phyloP scores from a whole-genome alignment of 2,113 vertebrate species.

The Eudyptes chrysolophus region DNA sequence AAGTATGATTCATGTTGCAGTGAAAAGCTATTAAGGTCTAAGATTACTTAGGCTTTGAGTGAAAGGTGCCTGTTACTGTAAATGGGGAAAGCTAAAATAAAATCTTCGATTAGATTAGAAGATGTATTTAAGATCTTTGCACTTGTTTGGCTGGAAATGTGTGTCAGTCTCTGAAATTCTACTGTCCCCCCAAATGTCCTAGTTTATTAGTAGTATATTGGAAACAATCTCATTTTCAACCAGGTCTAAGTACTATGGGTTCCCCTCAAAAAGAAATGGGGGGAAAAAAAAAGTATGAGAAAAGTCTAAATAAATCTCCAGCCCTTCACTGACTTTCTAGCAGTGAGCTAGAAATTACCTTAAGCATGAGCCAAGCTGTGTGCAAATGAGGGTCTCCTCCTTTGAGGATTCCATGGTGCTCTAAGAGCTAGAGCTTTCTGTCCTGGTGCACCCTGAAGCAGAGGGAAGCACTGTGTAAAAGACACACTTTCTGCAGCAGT shows the following conservation, averaged over 20 bases:
- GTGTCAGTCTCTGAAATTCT: background rate
- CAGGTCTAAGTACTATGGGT: background rate
- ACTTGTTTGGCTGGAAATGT: background rate
- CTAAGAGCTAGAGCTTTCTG: background rate
- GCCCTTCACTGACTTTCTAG: background rate
- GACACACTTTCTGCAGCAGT: background rate
- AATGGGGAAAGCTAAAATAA: slow-evolving; percentile 23
- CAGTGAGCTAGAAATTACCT: background rate
- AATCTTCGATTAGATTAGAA: background rate
- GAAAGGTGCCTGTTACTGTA: slow-evolving; percentile 42
- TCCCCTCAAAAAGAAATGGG: rapidly evolving
- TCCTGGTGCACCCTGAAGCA: background rate
- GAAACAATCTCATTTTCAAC: background rate
- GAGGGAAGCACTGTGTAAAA: background rate
- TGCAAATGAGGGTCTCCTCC: background rate
- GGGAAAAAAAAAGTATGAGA: background rate
- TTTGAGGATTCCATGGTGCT: background rate
- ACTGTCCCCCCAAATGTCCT: background rate
- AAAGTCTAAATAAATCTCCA: background rate
- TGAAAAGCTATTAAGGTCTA: slow-evolving; percentile 29
- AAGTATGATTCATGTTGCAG: slow-evolving; percentile 25
- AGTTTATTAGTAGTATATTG: background rate
- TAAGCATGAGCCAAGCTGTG: background rate
- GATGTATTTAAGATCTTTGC: background rate
- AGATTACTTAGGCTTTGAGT: slow-evolving; percentile 50